Evolutionary conservation across 2,888 invertebrate species (phyloP), one percentile per base, ranked within the genome.

Genomic region (Acanthoscelides obtectus): DNA sequence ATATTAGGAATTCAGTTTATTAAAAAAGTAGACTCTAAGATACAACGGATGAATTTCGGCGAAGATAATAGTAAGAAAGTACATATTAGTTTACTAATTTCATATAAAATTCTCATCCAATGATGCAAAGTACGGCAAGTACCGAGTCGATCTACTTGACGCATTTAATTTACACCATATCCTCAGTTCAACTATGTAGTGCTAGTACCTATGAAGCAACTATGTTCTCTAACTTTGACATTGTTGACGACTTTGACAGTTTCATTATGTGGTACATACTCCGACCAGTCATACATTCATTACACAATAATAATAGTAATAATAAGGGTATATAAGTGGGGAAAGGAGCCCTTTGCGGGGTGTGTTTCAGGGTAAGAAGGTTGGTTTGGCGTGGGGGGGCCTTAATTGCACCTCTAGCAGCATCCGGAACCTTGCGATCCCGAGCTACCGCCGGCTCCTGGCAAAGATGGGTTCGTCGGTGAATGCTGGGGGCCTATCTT

Each of bases 401-500:
- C 1, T 45, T 12, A 45, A 45, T 45, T 68, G 45, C 22, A 25
- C 20, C 21, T 91, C 93, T 85, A 95, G 91, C 94, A 98, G 88
- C 98, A 98, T 84, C 97, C 96, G 77, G 95, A 95, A 77, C 94
- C 93, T 82, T 94, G 93, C 83, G 90, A 91, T 67, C 91, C 91
- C 74, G 94, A 94, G 76, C 93, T 93, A 74, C 92, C 93, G 78
- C 94, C 94, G 74, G 95, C 91, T 20, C 92, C 93, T 69, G 93
- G 90, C 85, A 93, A 87, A 81, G 91, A 91, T 45, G 94, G 92
- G 85, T 92, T 94, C 82, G 94, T 94, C 72, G 96, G 96, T 75
- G 98, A 96, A 88, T 99, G 98, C 87, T 99, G 98, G 75, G 99
- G 98, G 71, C 99, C 99, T 82, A 99, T 97, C 90, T 99, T 99